Conservation (phyloP, 2,113 vertebrate species). For the Sisor rabdophorus region DNA sequence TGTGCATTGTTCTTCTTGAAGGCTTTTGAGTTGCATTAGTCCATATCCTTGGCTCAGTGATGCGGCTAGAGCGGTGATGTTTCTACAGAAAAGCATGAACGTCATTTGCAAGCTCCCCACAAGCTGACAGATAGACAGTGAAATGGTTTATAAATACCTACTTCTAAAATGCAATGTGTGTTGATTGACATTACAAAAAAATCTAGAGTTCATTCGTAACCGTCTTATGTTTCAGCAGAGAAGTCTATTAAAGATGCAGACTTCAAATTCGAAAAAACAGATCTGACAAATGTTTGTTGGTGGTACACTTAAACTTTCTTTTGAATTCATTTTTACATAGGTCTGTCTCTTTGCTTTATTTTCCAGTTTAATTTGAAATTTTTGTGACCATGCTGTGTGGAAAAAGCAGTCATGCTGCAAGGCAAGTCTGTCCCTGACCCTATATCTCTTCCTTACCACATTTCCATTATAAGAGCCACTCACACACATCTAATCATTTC, state of each 20-base stretch:
- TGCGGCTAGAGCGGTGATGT: slow-evolving; percentile 3
- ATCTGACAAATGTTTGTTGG: slow-evolving; percentile 19
- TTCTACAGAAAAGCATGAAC: slow-evolving; percentile 7
- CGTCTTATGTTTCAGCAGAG: not conserved
- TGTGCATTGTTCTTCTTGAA: slow-evolving; percentile 33
- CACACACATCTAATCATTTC: slow-evolving; percentile 77
- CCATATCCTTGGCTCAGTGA: slow-evolving; percentile 8
- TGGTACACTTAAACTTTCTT: slow-evolving; percentile 12
- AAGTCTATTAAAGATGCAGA: slow-evolving; percentile 16
- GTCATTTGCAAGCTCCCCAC: not conserved
- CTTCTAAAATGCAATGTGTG: not conserved
- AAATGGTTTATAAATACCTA: not conserved
- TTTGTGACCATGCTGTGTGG: slow-evolving; percentile 58
- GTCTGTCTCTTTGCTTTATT: slow-evolving; percentile 31
- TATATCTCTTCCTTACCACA: slow-evolving; percentile 74
- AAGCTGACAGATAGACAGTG: not conserved
- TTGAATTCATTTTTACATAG: slow-evolving; percentile 19
- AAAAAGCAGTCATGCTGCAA: slow-evolving; percentile 75
- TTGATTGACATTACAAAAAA: not conserved
- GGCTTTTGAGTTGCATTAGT: slow-evolving; percentile 10
- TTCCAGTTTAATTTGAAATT: slow-evolving; percentile 42
- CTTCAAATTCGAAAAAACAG: slow-evolving; percentile 6
- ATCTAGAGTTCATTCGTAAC: not conserved
- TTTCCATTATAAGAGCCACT: slow-evolving; percentile 74
- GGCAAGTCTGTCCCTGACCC: slow-evolving; percentile 75